Evolutionary conservation across 2,113 vertebrate species (phyloP), one percentile per base, ranked within the genome.

Genomic region (Megaleporinus macrocephalus): DNA sequence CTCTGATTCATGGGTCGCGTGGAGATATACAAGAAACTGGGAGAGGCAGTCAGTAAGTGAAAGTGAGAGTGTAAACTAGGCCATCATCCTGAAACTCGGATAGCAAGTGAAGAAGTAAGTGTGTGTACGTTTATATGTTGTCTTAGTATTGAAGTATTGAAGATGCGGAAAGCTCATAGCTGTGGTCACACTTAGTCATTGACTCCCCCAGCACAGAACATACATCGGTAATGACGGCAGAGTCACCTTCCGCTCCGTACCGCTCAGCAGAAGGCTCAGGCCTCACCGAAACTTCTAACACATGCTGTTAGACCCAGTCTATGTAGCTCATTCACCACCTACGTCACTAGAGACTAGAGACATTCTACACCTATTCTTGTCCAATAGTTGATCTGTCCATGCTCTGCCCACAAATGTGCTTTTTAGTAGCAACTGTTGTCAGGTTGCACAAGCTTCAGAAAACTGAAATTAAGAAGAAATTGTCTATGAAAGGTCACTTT

Each of bases 121-220:
- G 62, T 66, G 15, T 66, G 63, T 16, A 36, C 36, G 20, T 15
- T 5, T 20, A 57, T 57, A 7, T 22, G 51, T 20, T 22, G 63
- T 76, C 18, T 68, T 12, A 36, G n/a, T 70, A 10, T 57, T 27
- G 55, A 22, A 33, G 49, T 36, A 55, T 13, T 53, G 15, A 70
- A 70, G 51, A 68, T 18, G 22, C 15, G 18, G 29, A 49, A 41
- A 59, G 55, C 41, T 24, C 24, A 24, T 74, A 44, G 63, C 26
- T 29, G 26, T 53, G 36, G 29, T 53, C 51, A 36, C 84, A 76
- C 55, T 79, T 86, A 89, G 78, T 90, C 61, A 18, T 76, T 80
- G 66, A 79, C 44, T 78, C 22, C 53, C 47, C 10, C 10, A 7
- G 15, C 47, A 44, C 26, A 61, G n/a, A n/a, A n/a, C 20, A 62